Conservation (phyloP, 2,888 invertebrate genomes). For the Parthenolecanium corni region DNA sequence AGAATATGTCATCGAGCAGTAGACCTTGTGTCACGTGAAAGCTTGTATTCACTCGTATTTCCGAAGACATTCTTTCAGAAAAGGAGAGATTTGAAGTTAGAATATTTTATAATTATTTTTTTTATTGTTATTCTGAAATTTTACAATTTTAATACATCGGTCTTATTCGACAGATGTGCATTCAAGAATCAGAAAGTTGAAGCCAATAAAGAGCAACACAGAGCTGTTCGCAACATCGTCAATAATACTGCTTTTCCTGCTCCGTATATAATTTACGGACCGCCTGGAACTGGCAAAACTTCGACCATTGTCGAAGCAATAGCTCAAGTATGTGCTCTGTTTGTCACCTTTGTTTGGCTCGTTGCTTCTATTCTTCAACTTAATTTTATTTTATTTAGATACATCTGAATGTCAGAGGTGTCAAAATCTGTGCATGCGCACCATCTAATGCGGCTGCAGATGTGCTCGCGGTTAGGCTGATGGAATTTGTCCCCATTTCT, state of each 20-base stretch:
- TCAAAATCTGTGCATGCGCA: conserved; percentile 47
- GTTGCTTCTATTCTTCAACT: no score
- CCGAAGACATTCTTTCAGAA: neutral
- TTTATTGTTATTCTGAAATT: no score
- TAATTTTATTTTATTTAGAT: neutral
- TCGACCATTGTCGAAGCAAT: conserved; percentile 59
- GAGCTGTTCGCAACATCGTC: conserved; percentile 56
- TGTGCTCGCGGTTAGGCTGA: conserved; percentile 46
- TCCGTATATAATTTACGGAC: conserved; percentile 77
- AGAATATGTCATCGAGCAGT: conserved; percentile 37
- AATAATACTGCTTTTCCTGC: conserved; percentile 48
- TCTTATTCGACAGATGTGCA: neutral
- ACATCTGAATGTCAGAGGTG: neutral
- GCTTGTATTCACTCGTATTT: neutral
- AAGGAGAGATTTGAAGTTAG: no score
- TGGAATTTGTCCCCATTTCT: conserved; percentile 36
- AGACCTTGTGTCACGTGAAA: conserved; percentile 21
- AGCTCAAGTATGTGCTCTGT: conserved; percentile 41
- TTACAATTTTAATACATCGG: no score
- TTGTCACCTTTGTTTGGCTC: no score
- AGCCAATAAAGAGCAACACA: conserved; percentile 49
- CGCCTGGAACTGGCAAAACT: conserved; percentile 71
- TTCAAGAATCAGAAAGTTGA: conserved; percentile 37
- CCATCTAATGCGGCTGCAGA: conserved; percentile 64
- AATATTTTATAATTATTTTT: no score